Percentiles rank a stretch among this genome's conserved stretches.
These are phyloP conservation scores for Trididemnum miniatum DNA, from an alignment of 23 tunicate species.

Conservation along the genomic window DNA sequence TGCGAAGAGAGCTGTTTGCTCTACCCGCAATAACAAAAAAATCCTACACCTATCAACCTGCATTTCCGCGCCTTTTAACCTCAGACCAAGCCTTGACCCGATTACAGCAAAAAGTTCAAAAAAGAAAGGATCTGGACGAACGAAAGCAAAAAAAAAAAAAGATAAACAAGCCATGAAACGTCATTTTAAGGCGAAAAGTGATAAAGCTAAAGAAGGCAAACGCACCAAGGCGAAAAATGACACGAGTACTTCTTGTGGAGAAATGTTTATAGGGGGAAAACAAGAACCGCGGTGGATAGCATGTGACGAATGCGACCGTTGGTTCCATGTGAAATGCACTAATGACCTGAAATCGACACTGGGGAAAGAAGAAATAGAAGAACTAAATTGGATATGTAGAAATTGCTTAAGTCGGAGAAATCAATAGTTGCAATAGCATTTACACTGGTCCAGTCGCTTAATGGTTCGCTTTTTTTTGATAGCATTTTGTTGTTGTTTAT, in stretches of 20 bases:
- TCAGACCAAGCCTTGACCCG: not conserved
- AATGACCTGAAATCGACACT: not conserved
- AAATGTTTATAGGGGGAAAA: not conserved
- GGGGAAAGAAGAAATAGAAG: not conserved
- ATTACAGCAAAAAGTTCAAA: not conserved
- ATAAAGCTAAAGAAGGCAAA: not conserved
- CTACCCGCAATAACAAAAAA: not conserved
- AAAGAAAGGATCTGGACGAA: not conserved
- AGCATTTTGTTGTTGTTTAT: too few species aligned
- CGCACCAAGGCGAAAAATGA: not conserved
- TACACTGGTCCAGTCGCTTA: too few species aligned
- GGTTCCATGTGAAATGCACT: conserved; percentile 7
- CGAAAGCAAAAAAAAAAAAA: not conserved
- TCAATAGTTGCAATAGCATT: too few species aligned
- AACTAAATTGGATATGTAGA: not conserved
- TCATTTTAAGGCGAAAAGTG: not conserved
- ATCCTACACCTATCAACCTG: not conserved
- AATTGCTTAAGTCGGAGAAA: too few species aligned
- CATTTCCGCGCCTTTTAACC: not conserved
- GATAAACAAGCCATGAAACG: not conserved
- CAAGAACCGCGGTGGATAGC: not conserved
- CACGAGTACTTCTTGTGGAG: not conserved
- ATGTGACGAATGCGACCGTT: not conserved
- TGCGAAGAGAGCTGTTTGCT: not conserved
- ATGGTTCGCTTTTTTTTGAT: too few species aligned